phyloP scores from a whole-genome alignment of 92 coral and sea anemone species.

The Epizoanthus illoricatus region DNA sequence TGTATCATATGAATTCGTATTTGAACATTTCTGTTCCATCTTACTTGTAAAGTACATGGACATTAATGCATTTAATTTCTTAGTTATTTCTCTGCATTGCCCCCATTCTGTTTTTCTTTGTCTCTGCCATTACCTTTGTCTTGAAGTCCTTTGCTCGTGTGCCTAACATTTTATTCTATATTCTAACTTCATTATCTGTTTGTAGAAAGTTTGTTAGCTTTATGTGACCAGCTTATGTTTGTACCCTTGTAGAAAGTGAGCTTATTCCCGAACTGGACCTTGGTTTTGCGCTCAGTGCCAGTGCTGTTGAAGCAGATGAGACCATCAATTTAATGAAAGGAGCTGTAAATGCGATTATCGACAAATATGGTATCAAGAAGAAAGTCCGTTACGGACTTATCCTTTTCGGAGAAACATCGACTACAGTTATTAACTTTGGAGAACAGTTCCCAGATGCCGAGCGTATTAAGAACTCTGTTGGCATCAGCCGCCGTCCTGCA shows the following conservation, averaged over 20 bases:
- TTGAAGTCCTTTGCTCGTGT: too few relatives aligned
- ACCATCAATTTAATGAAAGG: constrained; percentile 63
- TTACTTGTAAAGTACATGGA: too few relatives aligned
- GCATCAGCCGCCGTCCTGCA: constrained; percentile 44
- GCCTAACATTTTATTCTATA: too few relatives aligned
- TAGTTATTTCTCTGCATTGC: too few relatives aligned
- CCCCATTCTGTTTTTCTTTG: too few relatives aligned
- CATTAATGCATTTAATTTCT: too few relatives aligned
- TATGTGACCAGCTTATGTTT: not conserved
- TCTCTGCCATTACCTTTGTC: too few relatives aligned
- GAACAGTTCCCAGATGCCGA: constrained; percentile 49
- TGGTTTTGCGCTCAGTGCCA: constrained; percentile 72
- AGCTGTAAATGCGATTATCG: constrained; percentile 65
- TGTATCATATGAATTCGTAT: too few relatives aligned
- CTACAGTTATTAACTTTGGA: constrained; percentile 48
- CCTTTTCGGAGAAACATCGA: constrained; percentile 58
- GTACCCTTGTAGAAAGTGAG: constrained; percentile 46
- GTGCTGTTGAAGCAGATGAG: constrained; percentile 46
- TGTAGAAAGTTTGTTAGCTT: too few relatives aligned
- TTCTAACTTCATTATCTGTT: too few relatives aligned
- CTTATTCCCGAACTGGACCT: constrained; percentile 76
- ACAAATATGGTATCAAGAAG: constrained; percentile 49
- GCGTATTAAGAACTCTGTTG: constrained; percentile 42
- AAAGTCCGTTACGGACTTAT: constrained; percentile 69
- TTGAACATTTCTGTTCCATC: too few relatives aligned